Conservation (phyloP, 2,113 vertebrate genomes). For the Lagenorhynchus albirostris region DNA sequence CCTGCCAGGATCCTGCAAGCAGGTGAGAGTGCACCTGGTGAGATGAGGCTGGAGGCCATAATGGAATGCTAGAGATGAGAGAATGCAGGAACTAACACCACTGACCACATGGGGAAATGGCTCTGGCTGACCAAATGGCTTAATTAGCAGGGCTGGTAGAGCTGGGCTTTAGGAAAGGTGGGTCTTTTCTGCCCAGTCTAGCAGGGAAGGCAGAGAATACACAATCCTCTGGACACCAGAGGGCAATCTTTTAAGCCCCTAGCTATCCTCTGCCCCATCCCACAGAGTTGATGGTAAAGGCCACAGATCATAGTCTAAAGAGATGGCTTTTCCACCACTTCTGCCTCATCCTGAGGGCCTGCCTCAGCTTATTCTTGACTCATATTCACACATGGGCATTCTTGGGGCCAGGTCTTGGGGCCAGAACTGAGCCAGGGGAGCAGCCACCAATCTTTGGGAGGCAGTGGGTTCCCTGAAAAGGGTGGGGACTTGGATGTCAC, state of each 20-base stretch:
- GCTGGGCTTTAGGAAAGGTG: rapidly evolving
- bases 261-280: neutral
- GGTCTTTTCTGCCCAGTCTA: neutral
- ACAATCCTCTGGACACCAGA: neutral
- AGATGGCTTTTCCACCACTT: neutral
- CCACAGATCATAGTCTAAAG: neutral
- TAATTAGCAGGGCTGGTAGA: neutral
- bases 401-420: neutral
- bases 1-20: neutral
- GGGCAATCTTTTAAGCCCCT: neutral
- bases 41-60: neutral
- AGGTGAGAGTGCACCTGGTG: neutral
- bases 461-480: neutral
- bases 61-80: neutral
- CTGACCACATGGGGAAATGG: neutral
- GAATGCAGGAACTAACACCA: rapidly evolving
- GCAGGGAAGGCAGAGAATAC: neutral
- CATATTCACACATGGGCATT: neutral
- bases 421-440: neutral
- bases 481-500: neutral
- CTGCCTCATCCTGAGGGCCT: neutral
- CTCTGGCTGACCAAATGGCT: neutral
- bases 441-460: neutral
- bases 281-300: neutral
- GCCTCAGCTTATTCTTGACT: neutral